Percentiles rank a stretch among this genome's conserved stretches.
Evolutionary conservation across 2,888 invertebrate genomes (phyloP).

Genomic region (Ectropis crepuscularia): DNA sequence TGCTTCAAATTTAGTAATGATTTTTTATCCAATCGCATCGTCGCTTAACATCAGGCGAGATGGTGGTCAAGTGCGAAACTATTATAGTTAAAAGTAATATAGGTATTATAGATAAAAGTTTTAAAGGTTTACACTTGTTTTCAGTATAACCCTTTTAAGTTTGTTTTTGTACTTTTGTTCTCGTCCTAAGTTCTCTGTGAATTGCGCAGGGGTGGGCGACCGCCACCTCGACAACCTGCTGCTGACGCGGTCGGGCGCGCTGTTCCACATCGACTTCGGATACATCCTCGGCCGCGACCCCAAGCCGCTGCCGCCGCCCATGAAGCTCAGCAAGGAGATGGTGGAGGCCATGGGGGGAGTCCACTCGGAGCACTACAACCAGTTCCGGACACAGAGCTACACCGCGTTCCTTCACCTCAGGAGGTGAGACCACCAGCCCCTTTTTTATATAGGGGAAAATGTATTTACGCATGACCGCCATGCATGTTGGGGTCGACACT

Average conservation of each 20-base stretch:
- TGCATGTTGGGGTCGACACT: too few relatives aligned
- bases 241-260: conserved; percentile 93
- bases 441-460: too few relatives aligned
- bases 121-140: too few relatives aligned
- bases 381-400: conserved; percentile 97
- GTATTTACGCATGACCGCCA: too few relatives aligned
- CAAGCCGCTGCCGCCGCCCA: conserved; percentile 99
- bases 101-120: too few relatives aligned
- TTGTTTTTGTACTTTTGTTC: too few relatives aligned
- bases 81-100: too few relatives aligned
- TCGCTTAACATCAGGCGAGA: too few relatives aligned
- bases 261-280: conserved; percentile 99
- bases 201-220: conserved; percentile 93
- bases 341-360: conserved; percentile 98
- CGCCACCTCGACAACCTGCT: conserved; percentile 98
- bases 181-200: neutral
- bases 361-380: conserved; percentile 95
- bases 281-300: conserved; percentile 99
- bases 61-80: too few relatives aligned
- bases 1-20: too few relatives aligned
- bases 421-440: conserved; percentile 80
- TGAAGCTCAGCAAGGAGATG: conserved; percentile 99
- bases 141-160: too few relatives aligned
- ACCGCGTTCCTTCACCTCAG: conserved; percentile 98
- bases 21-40: too few relatives aligned